A percentile compares a stretch with the other conserved stretches of the same genome.
phyloP scores from a whole-genome alignment of 1,140 invertebrate species.

The Calliopsis andreniformis region DNA sequence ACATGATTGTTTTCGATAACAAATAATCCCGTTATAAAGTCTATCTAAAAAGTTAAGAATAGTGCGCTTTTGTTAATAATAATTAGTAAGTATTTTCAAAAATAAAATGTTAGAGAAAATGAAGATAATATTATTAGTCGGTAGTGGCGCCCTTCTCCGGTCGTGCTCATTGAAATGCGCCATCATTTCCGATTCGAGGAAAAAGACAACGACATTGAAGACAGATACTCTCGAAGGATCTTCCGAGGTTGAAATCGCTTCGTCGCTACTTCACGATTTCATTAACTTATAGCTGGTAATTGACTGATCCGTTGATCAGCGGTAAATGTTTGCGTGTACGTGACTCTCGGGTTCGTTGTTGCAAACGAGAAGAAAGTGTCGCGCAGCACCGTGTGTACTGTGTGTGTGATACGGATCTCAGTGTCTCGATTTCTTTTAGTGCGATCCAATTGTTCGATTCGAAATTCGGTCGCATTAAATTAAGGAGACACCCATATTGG shows the following conservation, averaged over 20 bases:
- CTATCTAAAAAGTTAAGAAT: too few relatives aligned
- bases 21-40: too few relatives aligned
- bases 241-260: slow-evolving; percentile 22
- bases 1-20: too few relatives aligned
- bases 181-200: slow-evolving; percentile 40
- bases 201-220: slow-evolving; percentile 52
- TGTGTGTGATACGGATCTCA: slow-evolving; percentile 44
- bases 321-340: slow-evolving; percentile 21
- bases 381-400: slow-evolving; percentile 60
- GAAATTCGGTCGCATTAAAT: background rate
- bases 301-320: slow-evolving; percentile 18
- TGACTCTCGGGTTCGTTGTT: slow-evolving; percentile 16
- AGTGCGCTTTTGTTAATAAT: too few relatives aligned
- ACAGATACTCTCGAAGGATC: slow-evolving; percentile 39
- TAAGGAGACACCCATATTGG: slow-evolving; percentile 7
- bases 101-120: background rate
- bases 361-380: slow-evolving; percentile 57
- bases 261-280: slow-evolving; percentile 18
- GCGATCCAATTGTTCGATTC: slow-evolving; percentile 8
- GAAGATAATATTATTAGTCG: slow-evolving; percentile 1
- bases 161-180: slow-evolving; percentile 34
- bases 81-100: too few relatives aligned
- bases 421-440: slow-evolving; percentile 15
- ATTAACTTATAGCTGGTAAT: slow-evolving; percentile 32
- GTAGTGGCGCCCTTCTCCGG: background rate